A percentile compares a stretch with the other conserved stretches of the same genome.
Conservation (phyloP, 2,888 invertebrate species). For the Temnothorax unifasciatus region DNA sequence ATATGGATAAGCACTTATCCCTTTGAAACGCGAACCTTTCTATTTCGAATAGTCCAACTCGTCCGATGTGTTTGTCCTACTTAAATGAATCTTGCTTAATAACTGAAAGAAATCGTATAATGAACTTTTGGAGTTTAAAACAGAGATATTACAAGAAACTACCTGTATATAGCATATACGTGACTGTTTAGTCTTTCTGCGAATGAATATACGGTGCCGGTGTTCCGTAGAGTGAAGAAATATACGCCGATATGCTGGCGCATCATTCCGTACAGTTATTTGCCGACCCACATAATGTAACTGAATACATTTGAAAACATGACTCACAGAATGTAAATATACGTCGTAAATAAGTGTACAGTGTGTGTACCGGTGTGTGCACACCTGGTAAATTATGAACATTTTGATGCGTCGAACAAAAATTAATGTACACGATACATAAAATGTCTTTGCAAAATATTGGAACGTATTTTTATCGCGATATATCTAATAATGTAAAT, state of each 20-base stretch:
- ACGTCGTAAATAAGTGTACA: no score
- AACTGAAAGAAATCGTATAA: neutral
- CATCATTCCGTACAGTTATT: constrained; percentile 19
- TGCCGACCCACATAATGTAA: neutral
- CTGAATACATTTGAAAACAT: neutral
- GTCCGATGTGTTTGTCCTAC: neutral
- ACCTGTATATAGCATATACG: neutral
- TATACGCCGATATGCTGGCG: neutral
- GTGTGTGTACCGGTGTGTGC: no score
- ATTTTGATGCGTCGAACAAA: neutral
- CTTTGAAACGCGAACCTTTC: neutral
- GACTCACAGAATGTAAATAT: neutral
- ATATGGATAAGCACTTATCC: neutral
- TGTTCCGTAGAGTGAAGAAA: neutral
- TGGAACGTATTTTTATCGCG: neutral
- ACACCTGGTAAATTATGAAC: neutral
- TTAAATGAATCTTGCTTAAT: neutral
- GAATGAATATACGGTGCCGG: neutral
- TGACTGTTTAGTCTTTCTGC: neutral
- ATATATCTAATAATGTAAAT: neutral
- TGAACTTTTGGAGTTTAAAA: neutral
- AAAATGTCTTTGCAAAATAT: neutral
- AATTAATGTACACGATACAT: neutral
- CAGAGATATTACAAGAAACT: neutral
- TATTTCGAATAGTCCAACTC: neutral